A percentile compares a stretch with the other conserved stretches of the same genome.
phyloP scores from a whole-genome alignment of 2,797 vertebrate genomes.

The Hipposideros larvatus region DNA sequence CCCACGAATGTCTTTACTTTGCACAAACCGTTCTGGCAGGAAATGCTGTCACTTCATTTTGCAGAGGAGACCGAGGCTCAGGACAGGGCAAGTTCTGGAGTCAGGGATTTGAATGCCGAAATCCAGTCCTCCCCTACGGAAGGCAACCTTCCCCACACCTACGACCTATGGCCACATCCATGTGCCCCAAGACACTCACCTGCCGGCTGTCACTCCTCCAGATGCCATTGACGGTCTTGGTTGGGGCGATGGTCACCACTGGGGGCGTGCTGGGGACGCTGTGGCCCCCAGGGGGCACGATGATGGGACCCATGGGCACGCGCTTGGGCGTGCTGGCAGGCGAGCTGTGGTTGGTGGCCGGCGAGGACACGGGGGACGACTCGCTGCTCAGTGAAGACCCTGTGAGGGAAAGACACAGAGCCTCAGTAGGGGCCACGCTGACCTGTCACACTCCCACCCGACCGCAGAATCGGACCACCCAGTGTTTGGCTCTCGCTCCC shows the following conservation, averaged over 20 bases:
- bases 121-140: not conserved
- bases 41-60: fast-evolving
- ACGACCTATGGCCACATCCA: not conserved
- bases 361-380: constrained; percentile 97
- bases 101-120: no score
- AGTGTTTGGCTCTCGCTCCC: no score
- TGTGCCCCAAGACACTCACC: constrained; percentile 83
- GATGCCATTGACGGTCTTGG: constrained; percentile 97
- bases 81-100: not conserved
- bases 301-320: constrained; percentile 95
- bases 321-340: constrained; percentile 98
- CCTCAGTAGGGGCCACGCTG: not conserved
- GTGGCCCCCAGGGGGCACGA: constrained; percentile 95
- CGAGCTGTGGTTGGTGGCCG: constrained; percentile 99
- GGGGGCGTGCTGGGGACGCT: constrained; percentile 98
- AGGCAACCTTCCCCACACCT: not conserved
- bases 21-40: not conserved
- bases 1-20: fast-evolving
- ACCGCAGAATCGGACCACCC: fast-evolving
- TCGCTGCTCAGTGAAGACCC: constrained; percentile 99
- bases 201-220: constrained; percentile 97
- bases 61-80: not conserved
- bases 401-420: constrained; percentile 69
- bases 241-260: constrained; percentile 98
- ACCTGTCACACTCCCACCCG: no score